Conservation (phyloP, 2,113 vertebrate species). For the Bolborhynchus lineola region DNA sequence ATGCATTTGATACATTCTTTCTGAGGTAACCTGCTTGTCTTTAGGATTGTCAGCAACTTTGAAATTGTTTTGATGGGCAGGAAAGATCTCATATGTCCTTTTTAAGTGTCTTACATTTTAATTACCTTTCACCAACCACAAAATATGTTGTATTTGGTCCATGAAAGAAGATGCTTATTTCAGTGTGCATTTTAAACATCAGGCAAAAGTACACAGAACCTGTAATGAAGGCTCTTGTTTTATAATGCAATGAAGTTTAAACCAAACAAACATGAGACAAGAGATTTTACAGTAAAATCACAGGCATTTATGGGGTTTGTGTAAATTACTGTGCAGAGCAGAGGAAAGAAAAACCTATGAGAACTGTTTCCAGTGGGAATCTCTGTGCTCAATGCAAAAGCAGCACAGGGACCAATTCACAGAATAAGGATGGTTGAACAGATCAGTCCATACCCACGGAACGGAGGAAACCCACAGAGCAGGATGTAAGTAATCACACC, state of each 20-base stretch:
- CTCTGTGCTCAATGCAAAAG: background rate
- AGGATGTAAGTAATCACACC: conserved; percentile 97
- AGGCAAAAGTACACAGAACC: background rate
- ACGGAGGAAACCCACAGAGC: conserved; percentile 96
- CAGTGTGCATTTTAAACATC: conserved; percentile 8
- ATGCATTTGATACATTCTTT: background rate
- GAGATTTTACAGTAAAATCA: background rate
- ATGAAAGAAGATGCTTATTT: conserved; percentile 13
- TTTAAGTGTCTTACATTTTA: background rate
- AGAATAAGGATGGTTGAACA: conserved; percentile 21
- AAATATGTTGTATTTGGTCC: background rate
- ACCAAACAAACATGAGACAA: conserved; percentile 9
- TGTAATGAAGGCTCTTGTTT: background rate
- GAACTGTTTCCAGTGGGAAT: background rate
- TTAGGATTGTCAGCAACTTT: background rate
- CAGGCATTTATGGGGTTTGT: background rate
- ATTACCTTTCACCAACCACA: conserved; percentile 7
- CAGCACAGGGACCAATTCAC: background rate
- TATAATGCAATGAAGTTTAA: conserved; percentile 2
- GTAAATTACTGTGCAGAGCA: background rate
- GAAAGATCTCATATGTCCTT: background rate
- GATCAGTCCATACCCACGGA: conserved; percentile 85
- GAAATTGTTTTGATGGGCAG: background rate
- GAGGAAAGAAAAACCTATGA: background rate
- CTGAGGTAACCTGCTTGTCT: background rate